A percentile compares a stretch with the other conserved stretches of the same genome.
Conservation (phyloP, 2,888 invertebrate species). For the Strigamia transsilvanica region DNA sequence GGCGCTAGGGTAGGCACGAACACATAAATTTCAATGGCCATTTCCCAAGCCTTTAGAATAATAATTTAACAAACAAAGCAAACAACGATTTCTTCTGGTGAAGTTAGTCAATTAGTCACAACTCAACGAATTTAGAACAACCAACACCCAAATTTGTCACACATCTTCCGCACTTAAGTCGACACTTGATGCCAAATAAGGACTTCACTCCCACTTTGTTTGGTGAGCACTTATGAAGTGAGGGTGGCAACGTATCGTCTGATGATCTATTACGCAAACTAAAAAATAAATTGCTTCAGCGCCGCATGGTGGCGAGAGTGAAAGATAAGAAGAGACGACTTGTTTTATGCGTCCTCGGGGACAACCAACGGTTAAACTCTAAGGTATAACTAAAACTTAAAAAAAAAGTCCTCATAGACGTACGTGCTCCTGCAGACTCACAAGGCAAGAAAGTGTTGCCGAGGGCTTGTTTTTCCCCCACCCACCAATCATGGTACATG, state of each 20-base stretch:
- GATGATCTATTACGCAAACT: conserved; percentile 41
- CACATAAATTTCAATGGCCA: too few species aligned
- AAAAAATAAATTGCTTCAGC: conserved; percentile 40
- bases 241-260: background rate
- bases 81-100: too few species aligned
- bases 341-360: conserved; percentile 38
- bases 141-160: background rate
- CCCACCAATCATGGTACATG: conserved; percentile 28
- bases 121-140: background rate
- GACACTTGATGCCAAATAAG: conserved; percentile 3
- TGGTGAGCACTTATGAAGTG: conserved; percentile 38
- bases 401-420: background rate
- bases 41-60: too few species aligned
- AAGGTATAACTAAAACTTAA: conserved; percentile 14
- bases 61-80: too few species aligned
- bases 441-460: conserved; percentile 27
- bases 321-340: conserved; percentile 8
- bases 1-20: too few species aligned
- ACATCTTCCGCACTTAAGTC: conserved; percentile 17
- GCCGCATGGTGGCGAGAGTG: conserved; percentile 31
- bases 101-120: too few species aligned
- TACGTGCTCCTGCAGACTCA: conserved; percentile 16
- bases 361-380: conserved; percentile 7
- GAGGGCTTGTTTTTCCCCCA: conserved; percentile 23
- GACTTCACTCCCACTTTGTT: background rate